Evolutionary conservation across 2,888 invertebrate species (phyloP).

Genomic region (Ariolimax columbianus): DNA sequence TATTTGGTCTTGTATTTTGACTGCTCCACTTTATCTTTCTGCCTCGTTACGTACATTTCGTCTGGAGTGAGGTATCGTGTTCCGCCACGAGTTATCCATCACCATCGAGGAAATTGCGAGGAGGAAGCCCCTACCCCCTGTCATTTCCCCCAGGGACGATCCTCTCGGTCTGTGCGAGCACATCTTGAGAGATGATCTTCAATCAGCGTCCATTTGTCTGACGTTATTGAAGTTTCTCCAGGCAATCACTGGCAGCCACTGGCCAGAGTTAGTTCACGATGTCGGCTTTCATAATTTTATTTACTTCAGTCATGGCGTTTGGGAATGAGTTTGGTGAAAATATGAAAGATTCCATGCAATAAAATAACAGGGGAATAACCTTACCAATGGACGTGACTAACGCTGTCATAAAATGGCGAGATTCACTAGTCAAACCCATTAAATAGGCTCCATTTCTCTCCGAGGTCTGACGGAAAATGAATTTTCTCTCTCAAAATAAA

Average conservation of each 20-base stretch:
- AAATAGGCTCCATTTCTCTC: conserved; percentile 29
- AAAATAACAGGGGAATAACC: conserved; percentile 20
- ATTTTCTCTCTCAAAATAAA: conserved; percentile 21
- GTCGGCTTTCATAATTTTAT: conserved; percentile 23
- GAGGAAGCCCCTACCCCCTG: conserved; percentile 18
- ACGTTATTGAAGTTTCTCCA: conserved; percentile 41
- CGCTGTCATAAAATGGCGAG: neutral
- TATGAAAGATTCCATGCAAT: conserved; percentile 33
- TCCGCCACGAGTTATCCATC: conserved; percentile 40
- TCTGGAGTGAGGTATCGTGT: conserved; percentile 44
- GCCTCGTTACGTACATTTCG: neutral
- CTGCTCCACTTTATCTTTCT: conserved; percentile 14
- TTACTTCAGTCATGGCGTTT: conserved; percentile 2
- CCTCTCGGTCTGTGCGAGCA: conserved; percentile 4
- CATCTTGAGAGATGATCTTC: conserved; percentile 38
- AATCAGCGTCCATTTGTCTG: conserved; percentile 48
- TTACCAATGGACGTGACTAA: neutral
- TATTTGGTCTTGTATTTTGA: no score
- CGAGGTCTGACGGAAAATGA: neutral
- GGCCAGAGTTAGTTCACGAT: neutral
- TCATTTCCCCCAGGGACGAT: conserved; percentile 24
- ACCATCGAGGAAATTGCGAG: conserved; percentile 38
- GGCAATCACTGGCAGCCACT: conserved; percentile 15
- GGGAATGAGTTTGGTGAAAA: conserved; percentile 24
- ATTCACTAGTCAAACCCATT: conserved; percentile 35